These are phyloP conservation scores for Raja brachyura DNA, from an alignment of 2,113 vertebrate genomes.

Conservation along the genomic window DNA sequence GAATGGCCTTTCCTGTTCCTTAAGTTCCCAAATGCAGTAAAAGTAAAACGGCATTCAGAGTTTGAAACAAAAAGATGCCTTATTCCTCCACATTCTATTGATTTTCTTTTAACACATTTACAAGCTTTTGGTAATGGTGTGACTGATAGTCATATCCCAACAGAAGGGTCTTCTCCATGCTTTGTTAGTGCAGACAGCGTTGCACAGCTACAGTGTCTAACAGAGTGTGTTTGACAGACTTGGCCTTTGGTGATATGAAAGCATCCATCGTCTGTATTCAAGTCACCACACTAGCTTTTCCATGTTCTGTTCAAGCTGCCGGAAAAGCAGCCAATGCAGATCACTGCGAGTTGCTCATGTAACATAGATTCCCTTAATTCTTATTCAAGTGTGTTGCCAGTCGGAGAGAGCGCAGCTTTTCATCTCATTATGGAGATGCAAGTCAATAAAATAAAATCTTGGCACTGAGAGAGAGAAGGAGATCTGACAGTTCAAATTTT, in stretches of 20 bases:
- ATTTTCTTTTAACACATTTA: not conserved
- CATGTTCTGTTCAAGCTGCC: conserved; percentile 39
- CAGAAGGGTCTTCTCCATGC: not conserved
- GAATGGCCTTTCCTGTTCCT: not conserved
- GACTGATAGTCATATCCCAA: not conserved
- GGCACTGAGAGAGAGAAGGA: conserved; percentile 23
- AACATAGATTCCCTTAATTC: conserved; percentile 35
- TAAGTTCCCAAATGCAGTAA: not conserved
- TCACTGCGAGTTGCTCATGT: conserved; percentile 23
- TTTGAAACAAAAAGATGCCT: not conserved
- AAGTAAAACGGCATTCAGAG: not conserved
- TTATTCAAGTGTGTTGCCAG: not conserved
- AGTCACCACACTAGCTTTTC: conserved; percentile 30
- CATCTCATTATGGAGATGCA: conserved; percentile 27
- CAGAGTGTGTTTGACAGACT: conserved; percentile 32
- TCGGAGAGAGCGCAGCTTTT: not conserved
- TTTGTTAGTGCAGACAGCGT: conserved; percentile 1
- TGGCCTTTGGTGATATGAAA: conserved; percentile 31
- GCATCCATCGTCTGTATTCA: conserved; percentile 29
- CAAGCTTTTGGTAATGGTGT: conserved; percentile 1
- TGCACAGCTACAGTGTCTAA: conserved; percentile 25
- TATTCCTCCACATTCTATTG: not conserved
- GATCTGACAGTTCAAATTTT: not conserved
- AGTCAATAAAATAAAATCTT: not conserved
- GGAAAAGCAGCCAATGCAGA: conserved; percentile 22